phyloP scores from a whole-genome alignment of 2,888 invertebrate genomes.

The Caenorhabditis sulstoni region DNA sequence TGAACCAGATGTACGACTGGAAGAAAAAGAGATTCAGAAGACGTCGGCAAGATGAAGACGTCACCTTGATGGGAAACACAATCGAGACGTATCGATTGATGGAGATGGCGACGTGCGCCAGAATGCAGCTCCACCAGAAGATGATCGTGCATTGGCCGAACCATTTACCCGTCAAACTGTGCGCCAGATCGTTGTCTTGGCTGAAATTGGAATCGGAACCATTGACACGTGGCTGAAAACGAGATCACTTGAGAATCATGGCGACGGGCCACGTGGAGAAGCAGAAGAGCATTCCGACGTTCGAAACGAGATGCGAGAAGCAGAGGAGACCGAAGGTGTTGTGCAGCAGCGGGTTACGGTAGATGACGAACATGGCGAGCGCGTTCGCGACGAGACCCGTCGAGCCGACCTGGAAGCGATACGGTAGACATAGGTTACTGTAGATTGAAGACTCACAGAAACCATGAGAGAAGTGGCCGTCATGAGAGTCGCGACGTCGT shows the following conservation, averaged over 20 bases:
- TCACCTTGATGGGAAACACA: slow-evolving; percentile 58
- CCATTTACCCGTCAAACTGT: slow-evolving; percentile 29
- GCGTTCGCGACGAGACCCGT: slow-evolving; percentile 48
- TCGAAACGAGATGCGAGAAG: slow-evolving; percentile 61
- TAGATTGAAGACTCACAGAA: slow-evolving; percentile 13
- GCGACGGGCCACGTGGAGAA: slow-evolving; percentile 62
- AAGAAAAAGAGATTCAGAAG: background rate
- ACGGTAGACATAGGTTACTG: background rate
- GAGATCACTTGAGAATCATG: slow-evolving; percentile 43
- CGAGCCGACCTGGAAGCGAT: slow-evolving; percentile 39
- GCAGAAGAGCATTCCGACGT: slow-evolving; percentile 59
- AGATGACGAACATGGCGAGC: slow-evolving; percentile 57
- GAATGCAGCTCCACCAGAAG: slow-evolving; percentile 66
- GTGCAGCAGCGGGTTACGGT: slow-evolving; percentile 56
- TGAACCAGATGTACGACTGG: slow-evolving; percentile 49
- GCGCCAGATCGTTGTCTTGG: slow-evolving; percentile 47
- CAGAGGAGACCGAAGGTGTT: slow-evolving; percentile 64
- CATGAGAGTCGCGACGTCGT: slow-evolving; percentile 29
- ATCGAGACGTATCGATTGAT: slow-evolving; percentile 66
- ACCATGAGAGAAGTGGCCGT: slow-evolving; percentile 36
- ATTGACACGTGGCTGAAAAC: no score
- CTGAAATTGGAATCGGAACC: slow-evolving; percentile 25
- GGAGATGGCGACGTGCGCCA: slow-evolving; percentile 63
- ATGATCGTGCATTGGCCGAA: slow-evolving; percentile 64
- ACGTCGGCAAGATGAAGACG: no score